Base-by-base conservation (phyloP, 2,797 vertebrate genomes). In the Serranus cabrilla region DNA sequence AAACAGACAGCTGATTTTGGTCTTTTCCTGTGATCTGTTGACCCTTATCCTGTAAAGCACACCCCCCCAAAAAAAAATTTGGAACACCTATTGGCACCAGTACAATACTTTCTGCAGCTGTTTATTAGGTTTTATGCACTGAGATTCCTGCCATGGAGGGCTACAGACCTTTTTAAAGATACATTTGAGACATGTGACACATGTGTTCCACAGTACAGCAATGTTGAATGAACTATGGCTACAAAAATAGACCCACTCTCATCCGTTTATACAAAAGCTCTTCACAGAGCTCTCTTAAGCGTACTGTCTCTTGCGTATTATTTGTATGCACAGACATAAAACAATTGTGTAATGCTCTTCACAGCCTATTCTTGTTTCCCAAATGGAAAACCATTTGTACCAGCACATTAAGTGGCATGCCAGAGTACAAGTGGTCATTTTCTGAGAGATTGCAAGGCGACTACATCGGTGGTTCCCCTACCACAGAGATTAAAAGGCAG, bases 401-500 rank as follows among this genome's bases (percentile, higher is more conserved):
- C 14, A 14, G 39, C 11, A 45, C 58, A 57, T 71, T 25, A 66
- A 68, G 58, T 62, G n/a, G 50, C 31, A 71, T 49, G 23, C 66
- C 49, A 71, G 34, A 45, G 31, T 47, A 66, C 56, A 74, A 62
- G 49, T 60, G 60, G 56, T 76, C 37, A 62, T 81, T 86, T 80
- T 77, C 61, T 31, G 40, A 74, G 59, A 66, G 54, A 63, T 34
- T 74, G 31, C 52, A 69, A 66, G 31, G 50, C 52, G 50, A 71
- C 52, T 63, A 12, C 58, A 72, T 70, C 49, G 50, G 73, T n/a
- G 67, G 70, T 83, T 82, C 21, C 47, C 49, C 58, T 49, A 83
- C 50, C 71, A 50, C 64, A 52, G 75, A 82, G 80, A 76, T 71
- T 77, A 69, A 45, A 81, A 47, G 47, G 61, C 17, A 77, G 17